These are phyloP conservation scores for Trinorchestia longiramus DNA, from an alignment of 1,140 invertebrate species.

Conservation along the genomic window DNA sequence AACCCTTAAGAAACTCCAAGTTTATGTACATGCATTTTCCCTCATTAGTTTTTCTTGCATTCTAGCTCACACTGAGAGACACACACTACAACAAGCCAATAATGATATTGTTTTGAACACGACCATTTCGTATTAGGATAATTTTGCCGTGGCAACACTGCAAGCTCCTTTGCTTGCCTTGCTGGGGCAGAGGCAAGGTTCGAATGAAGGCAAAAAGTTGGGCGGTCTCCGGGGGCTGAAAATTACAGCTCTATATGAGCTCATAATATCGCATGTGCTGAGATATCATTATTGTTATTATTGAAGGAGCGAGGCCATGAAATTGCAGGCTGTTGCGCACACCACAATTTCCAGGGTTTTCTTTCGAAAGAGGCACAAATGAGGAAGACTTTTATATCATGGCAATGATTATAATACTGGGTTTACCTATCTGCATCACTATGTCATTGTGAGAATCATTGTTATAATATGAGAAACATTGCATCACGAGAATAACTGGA, in stretches of 20 bases:
- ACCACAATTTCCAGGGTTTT: background rate
- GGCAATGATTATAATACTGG: background rate
- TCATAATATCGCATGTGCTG: background rate
- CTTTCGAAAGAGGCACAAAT: background rate
- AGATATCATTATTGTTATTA: conserved; percentile 11
- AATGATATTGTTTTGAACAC: background rate
- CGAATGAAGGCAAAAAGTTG: background rate
- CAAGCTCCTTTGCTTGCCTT: background rate
- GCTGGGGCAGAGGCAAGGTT: background rate
- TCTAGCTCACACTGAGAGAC: background rate
- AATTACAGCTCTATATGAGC: background rate
- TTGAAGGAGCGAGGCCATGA: background rate
- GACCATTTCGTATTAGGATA: background rate
- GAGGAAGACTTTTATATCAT: background rate
- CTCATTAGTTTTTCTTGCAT: background rate
- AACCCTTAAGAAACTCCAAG: background rate
- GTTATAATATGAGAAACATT: too few species aligned
- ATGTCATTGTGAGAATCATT: too few species aligned
- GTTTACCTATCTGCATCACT: too few species aligned
- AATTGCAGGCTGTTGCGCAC: background rate
- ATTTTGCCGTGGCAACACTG: background rate
- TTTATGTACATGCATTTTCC: background rate
- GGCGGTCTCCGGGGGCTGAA: background rate
- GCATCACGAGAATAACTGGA: too few species aligned
- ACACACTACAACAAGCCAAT: background rate